Base-by-base conservation (phyloP, 2,888 invertebrate genomes). In the Pachymerium ferrugineum region DNA sequence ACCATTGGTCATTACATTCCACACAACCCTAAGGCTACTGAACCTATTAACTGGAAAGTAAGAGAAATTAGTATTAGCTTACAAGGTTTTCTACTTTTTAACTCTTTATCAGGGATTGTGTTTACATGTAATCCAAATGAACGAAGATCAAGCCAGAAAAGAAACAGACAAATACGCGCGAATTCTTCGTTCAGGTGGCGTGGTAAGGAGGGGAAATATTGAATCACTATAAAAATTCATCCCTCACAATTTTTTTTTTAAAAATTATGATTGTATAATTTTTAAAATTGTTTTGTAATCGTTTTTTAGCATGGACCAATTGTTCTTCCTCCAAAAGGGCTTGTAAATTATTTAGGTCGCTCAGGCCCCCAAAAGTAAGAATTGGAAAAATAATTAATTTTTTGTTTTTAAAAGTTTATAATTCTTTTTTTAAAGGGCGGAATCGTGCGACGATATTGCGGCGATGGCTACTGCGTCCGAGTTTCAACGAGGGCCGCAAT, bases 11-110 rank as follows among this genome's bases (percentile, higher is more conserved):
- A 31, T 25, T 71, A 71, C n/a, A 25, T 71, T 3, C 71, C 71
- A 3, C 71, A 71, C 19, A 35, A 71, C 12, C 71, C 71, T 1
- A 35, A 31, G 19, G 8, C 19, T 3, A 35, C 14, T 2, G 71
- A 71, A 10, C 16, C 25, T 5, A 71, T 71, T 19, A 71, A n/a
- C 12, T 71, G 71, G 71, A 71, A 71, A 31, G 70, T 70, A 70
- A 70, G 22, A 68, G 12, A 35, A n/a, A n/a, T n/a, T n/a, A n/a
- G n/a, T n/a, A n/a, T n/a, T n/a, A n/a, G n/a, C n/a, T n/a, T n/a
- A n/a, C n/a, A n/a, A n/a, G n/a, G n/a, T n/a, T n/a, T n/a, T n/a
- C n/a, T n/a, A n/a, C n/a, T n/a, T n/a, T n/a, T n/a, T n/a, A n/a
- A n/a, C n/a, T n/a, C n/a, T n/a, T n/a, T n/a, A n/a, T n/a, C n/a